These are phyloP conservation scores for Eumeta japonica DNA, from an alignment of 1,140 invertebrate genomes.

Conservation along the genomic window DNA sequence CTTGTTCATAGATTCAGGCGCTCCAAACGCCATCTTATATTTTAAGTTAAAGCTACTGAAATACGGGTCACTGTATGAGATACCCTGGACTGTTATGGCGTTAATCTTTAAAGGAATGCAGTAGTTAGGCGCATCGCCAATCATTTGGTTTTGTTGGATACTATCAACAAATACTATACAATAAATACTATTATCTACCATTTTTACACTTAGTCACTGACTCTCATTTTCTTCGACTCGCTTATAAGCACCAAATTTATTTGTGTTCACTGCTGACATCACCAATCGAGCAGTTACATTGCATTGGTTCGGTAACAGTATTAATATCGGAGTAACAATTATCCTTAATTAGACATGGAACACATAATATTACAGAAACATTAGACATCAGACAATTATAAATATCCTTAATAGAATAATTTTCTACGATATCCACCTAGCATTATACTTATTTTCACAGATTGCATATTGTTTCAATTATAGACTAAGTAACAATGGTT, in stretches of 20 bases:
- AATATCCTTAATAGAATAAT: constrained; percentile 58
- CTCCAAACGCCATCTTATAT: constrained; percentile 54
- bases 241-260: constrained; percentile 59
- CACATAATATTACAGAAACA: constrained; percentile 62
- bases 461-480: constrained; percentile 66
- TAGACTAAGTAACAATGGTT: constrained; percentile 60
- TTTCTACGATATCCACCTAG: constrained; percentile 58
- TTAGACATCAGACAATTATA: constrained; percentile 66
- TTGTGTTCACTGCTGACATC: constrained; percentile 57
- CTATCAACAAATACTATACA: constrained; percentile 57
- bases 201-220: constrained; percentile 57
- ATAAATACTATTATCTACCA: constrained; percentile 60
- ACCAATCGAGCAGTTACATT: constrained; percentile 60
- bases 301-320: constrained; percentile 66
- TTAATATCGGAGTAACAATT: constrained; percentile 58
- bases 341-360: constrained; percentile 59
- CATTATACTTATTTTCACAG: constrained; percentile 63
- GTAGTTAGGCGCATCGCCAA: constrained; percentile 60
- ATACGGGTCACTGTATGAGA: constrained; percentile 62
- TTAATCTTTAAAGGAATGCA: constrained; percentile 64
- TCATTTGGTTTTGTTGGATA: constrained; percentile 60
- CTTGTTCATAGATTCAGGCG: constrained; percentile 57
- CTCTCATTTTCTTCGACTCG: constrained; percentile 55
- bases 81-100: constrained; percentile 63
- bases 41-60: constrained; percentile 63